These are phyloP conservation scores for Anabas testudineus DNA, from an alignment of 2,797 vertebrate species.

Conservation along the genomic window DNA sequence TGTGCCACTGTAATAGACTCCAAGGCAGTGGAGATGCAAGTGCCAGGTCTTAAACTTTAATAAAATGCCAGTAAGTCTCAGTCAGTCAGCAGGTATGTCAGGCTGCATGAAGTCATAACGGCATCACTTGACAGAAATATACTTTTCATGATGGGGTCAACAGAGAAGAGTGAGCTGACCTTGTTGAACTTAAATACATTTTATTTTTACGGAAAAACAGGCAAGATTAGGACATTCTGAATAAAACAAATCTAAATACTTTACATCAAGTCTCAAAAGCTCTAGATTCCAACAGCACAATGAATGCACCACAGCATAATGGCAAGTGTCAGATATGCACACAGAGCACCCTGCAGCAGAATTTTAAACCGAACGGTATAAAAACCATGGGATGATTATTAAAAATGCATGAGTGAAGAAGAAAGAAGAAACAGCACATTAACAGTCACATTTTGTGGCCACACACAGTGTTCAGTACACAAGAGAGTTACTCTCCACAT, in stretches of 20 bases:
- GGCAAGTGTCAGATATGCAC: conserved; percentile 24
- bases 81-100: conserved; percentile 39
- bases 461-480: not conserved
- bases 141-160: conserved; percentile 19
- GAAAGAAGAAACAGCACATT: conserved; percentile 24
- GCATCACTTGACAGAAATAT: conserved; percentile 1
- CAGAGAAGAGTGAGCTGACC: not conserved
- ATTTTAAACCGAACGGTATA: conserved; percentile 30
- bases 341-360: conserved; percentile 33
- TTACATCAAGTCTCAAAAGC: not conserved
- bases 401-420: conserved; percentile 35
- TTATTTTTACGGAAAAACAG: not conserved
- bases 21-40: conserved; percentile 37
- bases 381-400: conserved; percentile 12
- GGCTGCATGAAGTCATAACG: conserved; percentile 29
- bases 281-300: not conserved
- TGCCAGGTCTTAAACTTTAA: conserved; percentile 53
- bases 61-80: conserved; percentile 53
- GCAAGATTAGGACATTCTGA: not conserved
- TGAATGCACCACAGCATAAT: conserved; percentile 16
- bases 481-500: conserved; percentile 1
- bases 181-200: not conserved
- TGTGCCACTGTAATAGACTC: conserved; percentile 17
- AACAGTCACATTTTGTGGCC: conserved; percentile 7
- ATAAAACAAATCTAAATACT: not conserved